Base-by-base conservation (phyloP, 2,797 vertebrate genomes). In the Girardinus metallicus region DNA sequence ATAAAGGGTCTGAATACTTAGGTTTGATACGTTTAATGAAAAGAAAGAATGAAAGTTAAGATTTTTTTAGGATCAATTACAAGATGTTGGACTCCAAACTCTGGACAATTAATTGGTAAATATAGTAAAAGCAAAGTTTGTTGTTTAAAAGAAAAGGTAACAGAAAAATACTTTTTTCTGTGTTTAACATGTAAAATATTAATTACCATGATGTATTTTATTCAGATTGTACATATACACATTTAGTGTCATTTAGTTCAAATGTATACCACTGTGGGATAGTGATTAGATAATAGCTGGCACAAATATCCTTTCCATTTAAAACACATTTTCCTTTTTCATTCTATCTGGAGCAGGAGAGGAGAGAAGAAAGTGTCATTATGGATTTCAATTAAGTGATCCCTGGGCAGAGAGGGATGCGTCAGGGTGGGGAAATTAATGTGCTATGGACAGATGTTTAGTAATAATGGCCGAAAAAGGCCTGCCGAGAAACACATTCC, bases 361-460 rank as follows among this genome's bases (percentile, higher is more conserved):
- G 84, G 89, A 73, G 79, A 90, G 86, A 90, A 93, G 90, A 93
- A 94, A 94, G 88, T 92, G 93, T 93, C 94, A 95, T 95, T 94
- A 95, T 94, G 89, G 93, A 94, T 95, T 95, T 95, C 94, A 95
- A 95, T 95, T 94, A 95, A 90, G 93, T 94, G 91, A 90, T 93
- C 93, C 91, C 90, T 91, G 89, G 90, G 91, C 87, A 92, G 88
- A 86, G 93, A 91, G 90, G 89, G 92, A 94, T 89, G 91, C 88
- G 84, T 94, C 94, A 93, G 91, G 91, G 85, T 89, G 80, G 81
- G 83, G 88, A 90, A 90, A 94, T 94, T 92, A 94, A 94, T 95
- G 92, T 94, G 91, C 90, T 92, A 87, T 75, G 75, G 93, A 92
- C 94, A 95, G 94, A 95, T 94, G 94, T 95, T 95, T 93, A 94